Base-by-base conservation (phyloP, 2,797 vertebrate genomes). In the Diplodus sargus region DNA sequence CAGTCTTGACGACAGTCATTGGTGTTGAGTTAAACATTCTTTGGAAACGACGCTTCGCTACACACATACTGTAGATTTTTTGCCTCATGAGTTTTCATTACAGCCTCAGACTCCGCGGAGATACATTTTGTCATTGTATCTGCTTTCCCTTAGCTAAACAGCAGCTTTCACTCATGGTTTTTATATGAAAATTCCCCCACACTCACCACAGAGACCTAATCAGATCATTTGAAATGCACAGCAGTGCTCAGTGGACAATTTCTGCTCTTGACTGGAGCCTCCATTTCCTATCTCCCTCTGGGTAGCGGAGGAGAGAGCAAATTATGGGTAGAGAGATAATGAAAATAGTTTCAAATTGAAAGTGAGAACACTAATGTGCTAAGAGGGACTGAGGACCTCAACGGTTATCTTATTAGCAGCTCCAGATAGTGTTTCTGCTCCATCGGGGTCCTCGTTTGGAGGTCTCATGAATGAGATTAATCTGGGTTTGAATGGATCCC, bases 271-370 rank as follows among this genome's bases (percentile, higher is more conserved):
- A 94, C 92, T 92, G 83, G 78, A 93, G 90, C 87, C 92, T 93
- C 89, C 89, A 88, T 93, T 93, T 92, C 88, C 88, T 75, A 85
- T 88, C 79, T 93, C 94, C 93, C 94, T 91, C 90, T 90, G 94
- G 93, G 91, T 90, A 89, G 91, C 63, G n/a, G 86, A 87, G 87
- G 88, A 85, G 82, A 90, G 93, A 92, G 92, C 91, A 94, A 94
- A 95, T 95, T 94, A 95, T 89, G 87, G 88, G 84, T 73, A 75
- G 91, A 87, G 91, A 92, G 93, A 94, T 94, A 95, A 95, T 94
- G 94, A 93, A 94, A 95, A 95, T 95, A 94, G 91, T 95, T 94
- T 94, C 86, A 94, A 93, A 94, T 95, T 95, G 94, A 95, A 95
- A 94, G 93, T 89, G 93, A 91, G 93, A 92, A 92, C 89, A 75